phyloP scores from a whole-genome alignment of 2,113 vertebrate genomes.

The Panthera tigris region DNA sequence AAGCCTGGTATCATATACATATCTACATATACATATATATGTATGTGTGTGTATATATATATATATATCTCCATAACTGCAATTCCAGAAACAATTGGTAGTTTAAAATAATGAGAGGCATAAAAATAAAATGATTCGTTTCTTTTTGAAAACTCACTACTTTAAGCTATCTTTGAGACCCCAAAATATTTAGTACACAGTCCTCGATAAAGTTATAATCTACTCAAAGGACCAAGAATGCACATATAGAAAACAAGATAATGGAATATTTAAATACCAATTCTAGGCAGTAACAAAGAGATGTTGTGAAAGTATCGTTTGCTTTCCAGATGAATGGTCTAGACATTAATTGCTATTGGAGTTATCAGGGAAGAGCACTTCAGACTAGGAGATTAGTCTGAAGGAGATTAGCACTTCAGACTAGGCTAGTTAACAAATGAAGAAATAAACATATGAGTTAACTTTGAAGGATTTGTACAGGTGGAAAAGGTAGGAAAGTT shows the following conservation, averaged over 20 bases:
- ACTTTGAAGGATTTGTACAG: neutral
- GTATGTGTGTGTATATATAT: too few species aligned
- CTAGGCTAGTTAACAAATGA: neutral
- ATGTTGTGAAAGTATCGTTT: neutral
- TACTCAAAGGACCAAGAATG: neutral
- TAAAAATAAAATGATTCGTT: neutral
- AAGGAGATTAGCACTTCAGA: neutral
- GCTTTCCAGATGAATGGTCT: neutral
- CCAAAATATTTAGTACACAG: neutral
- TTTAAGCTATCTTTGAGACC: neutral
- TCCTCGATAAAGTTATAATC: neutral
- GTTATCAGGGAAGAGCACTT: neutral
- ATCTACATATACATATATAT: neutral
- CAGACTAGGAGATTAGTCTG: neutral
- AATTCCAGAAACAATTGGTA: neutral
- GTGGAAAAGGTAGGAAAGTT: neutral
- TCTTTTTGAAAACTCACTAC: neutral
- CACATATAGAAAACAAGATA: constrained; percentile 3
- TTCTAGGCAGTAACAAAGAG: neutral
- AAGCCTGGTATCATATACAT: neutral
- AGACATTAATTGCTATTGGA: neutral
- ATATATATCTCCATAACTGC: neutral
- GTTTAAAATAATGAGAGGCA: neutral
- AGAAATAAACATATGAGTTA: neutral
- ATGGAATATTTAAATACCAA: neutral